These are phyloP conservation scores for Zoanthus sociatus DNA, from an alignment of 92 coral and sea anemone genomes.

Conservation along the genomic window DNA sequence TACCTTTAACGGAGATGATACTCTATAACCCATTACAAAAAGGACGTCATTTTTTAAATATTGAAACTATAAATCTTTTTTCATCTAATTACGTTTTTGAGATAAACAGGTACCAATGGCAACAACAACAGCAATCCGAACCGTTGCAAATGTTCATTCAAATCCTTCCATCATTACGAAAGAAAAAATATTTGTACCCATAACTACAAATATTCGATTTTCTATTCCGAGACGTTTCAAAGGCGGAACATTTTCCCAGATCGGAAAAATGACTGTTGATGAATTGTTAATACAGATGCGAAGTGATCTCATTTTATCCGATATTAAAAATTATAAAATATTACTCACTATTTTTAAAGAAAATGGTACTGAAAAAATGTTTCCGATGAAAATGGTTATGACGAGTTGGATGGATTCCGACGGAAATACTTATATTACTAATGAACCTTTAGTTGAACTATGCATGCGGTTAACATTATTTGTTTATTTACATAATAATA, in stretches of 20 bases:
- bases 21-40: neutral
- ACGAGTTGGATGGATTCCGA: neutral
- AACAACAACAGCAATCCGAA: neutral
- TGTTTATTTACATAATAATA: neutral
- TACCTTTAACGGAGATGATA: neutral
- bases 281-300: neutral
- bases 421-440: neutral
- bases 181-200: neutral
- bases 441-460: neutral
- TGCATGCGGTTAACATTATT: neutral
- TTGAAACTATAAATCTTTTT: too few relatives aligned
- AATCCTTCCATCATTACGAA: neutral
- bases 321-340: too few relatives aligned
- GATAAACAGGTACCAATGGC: neutral
- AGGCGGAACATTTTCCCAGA: neutral
- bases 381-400: neutral
- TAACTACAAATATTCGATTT: neutral
- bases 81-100: neutral
- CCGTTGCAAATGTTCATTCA: neutral
- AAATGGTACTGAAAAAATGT: neutral
- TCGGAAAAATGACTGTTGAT: too few relatives aligned
- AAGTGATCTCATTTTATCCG: neutral
- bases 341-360: neutral
- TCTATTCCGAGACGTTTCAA: neutral
- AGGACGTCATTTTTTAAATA: neutral